Evolutionary conservation across 2,888 invertebrate species (phyloP), one percentile per base, ranked within the genome.

Genomic region (Cephus runcator): DNA sequence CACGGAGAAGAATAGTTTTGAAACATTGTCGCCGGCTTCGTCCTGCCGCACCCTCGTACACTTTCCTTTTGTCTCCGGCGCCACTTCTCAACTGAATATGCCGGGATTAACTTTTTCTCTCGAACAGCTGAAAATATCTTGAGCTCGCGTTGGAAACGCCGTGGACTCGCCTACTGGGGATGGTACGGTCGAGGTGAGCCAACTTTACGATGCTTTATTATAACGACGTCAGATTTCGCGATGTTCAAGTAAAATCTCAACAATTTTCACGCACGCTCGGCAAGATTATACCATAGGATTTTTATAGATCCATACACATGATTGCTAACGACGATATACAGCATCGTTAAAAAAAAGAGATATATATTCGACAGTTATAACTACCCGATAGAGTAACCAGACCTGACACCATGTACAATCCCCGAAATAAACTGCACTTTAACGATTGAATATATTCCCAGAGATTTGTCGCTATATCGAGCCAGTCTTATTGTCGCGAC

Each of bases 21-120:
- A 82, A 81, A 83, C 80, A 79, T 79, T 75, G 78, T 78, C 78
- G 77, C 78, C 78, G 77, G 75, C 69, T 77, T 69, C 75, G 40
- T 40, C 73, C 74, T n/a, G 56, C 69, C 75, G 75, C 69, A 35
- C 75, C 23, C 34, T 35, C 68, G n/a, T 71, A 71, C 71, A 34
- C 33, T 71, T 73, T 73, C 77, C 77, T 77, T 78, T 79, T 81
- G 73, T 77, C 75, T 75, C 69, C 71, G 69, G 69, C 80, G 78
- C 79, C 80, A 81, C 79, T 83, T 83, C 80, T 79, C 81, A 79
- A 82, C 81, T 79, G 83, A 84, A 83, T 83, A 82, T 84, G 84
- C 77, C 31, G 73, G 68, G 77, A 40, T 40, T 75, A 82, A 83
- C 81, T 79, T 83, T 79, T 79, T 73, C 35, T 69, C 69, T 56